phyloP scores from a whole-genome alignment of 1,140 invertebrate genomes.

The Pogonomyrmex barbatus region DNA sequence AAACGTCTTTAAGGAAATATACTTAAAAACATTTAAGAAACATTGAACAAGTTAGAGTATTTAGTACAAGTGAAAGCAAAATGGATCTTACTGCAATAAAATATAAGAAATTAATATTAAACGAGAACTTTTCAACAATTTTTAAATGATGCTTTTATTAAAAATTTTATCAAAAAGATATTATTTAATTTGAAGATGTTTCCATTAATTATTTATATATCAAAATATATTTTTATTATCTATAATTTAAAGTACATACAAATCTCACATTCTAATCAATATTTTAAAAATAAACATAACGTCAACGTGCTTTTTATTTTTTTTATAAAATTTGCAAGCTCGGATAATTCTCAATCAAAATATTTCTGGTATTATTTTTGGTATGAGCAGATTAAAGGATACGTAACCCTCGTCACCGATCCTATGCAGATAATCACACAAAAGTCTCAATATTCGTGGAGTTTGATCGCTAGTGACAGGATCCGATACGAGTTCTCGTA shows the following conservation, averaged over 20 bases:
- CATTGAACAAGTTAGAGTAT: neutral
- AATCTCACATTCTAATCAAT: neutral
- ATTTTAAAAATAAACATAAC: neutral
- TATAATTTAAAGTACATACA: neutral
- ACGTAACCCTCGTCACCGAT: conserved; percentile 74
- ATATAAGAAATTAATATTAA: neutral
- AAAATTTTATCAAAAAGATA: neutral
- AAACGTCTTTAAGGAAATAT: conserved; percentile 64
- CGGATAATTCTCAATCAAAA: neutral
- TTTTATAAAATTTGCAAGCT: neutral
- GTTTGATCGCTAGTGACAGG: conserved; percentile 65
- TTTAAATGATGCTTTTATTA: neutral
- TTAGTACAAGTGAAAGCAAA: neutral
- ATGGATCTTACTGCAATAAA: neutral
- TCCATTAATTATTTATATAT: neutral
- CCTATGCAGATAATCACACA: conserved; percentile 69
- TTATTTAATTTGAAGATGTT: neutral
- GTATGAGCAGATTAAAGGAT: conserved; percentile 74
- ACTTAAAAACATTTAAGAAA: neutral
- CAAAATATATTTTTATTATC: neutral
- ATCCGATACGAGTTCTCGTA: conserved; percentile 74
- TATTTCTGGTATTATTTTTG: neutral
- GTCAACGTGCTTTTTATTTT: neutral
- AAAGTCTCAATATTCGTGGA: conserved; percentile 69
- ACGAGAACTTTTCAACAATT: neutral